A percentile compares a stretch with the other conserved stretches of the same genome.
Evolutionary conservation across 2,113 vertebrate genomes (phyloP).

Genomic region (Delphinapterus leucas): DNA sequence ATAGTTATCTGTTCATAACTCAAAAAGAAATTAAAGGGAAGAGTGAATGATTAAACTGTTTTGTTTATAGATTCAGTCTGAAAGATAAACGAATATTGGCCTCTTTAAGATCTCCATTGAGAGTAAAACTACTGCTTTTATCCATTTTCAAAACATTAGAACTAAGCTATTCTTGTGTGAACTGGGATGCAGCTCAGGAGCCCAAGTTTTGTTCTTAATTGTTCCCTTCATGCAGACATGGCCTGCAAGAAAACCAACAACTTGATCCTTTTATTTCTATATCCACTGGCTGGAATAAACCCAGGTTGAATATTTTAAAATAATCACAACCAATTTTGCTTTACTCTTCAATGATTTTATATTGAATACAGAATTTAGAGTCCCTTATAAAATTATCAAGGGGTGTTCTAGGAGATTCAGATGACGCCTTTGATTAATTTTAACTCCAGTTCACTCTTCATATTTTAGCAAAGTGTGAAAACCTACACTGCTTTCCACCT

Average conservation of each 20-base stretch:
- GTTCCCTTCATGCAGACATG: slow-evolving; percentile 40
- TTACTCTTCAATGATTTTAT: slow-evolving; percentile 28
- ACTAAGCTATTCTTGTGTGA: slow-evolving; percentile 63
- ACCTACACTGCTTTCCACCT: not conserved
- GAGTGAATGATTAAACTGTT: not conserved
- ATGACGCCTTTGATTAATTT: slow-evolving; percentile 42
- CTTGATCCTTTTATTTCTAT: slow-evolving; percentile 35
- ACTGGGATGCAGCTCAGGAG: not conserved
- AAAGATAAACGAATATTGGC: not conserved
- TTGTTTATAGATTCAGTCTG: not conserved
- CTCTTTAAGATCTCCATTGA: not conserved
- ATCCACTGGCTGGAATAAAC: not conserved
- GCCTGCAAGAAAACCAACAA: slow-evolving; percentile 56
- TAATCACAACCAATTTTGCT: slow-evolving; percentile 47
- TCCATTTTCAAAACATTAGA: slow-evolving; percentile 45
- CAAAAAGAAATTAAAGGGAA: slow-evolving; percentile 1
- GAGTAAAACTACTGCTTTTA: not conserved
- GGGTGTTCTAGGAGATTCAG: slow-evolving; percentile 34
- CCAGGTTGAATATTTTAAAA: slow-evolving; percentile 50
- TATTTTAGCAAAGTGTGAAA: slow-evolving; percentile 1
- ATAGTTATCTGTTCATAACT: not conserved
- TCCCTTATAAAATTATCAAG: slow-evolving; percentile 41
- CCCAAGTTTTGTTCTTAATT: slow-evolving; percentile 52
- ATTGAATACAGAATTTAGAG: not conserved
- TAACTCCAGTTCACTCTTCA: not conserved